Percentiles rank a stretch among this genome's conserved stretches.
phyloP scores from a whole-genome alignment of 2,797 vertebrate species.

The Acomys russatus region DNA sequence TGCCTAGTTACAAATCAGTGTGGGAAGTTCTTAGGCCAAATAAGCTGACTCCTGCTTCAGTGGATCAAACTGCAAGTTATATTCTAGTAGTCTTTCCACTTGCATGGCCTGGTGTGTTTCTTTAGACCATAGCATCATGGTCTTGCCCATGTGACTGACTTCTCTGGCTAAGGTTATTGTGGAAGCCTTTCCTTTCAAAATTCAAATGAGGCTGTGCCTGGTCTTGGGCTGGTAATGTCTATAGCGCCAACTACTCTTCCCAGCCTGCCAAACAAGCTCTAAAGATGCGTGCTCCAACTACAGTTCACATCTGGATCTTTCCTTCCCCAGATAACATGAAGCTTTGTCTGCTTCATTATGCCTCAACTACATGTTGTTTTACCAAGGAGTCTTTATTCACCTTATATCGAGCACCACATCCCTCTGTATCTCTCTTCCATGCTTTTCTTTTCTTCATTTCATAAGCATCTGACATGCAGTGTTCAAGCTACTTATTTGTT shows the following conservation, averaged over 20 bases:
- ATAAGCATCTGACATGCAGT: neutral
- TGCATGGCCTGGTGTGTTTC: neutral
- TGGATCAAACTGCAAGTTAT: neutral
- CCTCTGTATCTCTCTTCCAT: neutral
- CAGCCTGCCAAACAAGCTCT: neutral
- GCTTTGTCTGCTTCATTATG: neutral
- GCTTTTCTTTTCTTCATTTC: neutral
- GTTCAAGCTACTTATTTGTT: constrained; percentile 21
- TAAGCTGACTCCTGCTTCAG: neutral
- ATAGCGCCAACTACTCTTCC: neutral
- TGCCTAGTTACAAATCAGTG: neutral
- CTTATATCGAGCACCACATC: neutral
- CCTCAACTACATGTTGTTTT: constrained; percentile 1
- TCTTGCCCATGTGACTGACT: too few relatives aligned
- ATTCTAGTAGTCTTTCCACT: neutral
- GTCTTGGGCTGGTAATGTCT: neutral
- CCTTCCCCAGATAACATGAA: neutral
- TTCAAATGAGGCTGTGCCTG: neutral
- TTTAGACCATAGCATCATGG: neutral
- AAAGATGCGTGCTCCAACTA: neutral
- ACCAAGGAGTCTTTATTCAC: neutral
- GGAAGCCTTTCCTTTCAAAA: neutral
- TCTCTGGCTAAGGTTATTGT: neutral
- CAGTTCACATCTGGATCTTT: neutral
- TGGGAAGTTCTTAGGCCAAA: neutral